Percentiles rank a stretch among this genome's conserved stretches.
Evolutionary conservation across 2,888 invertebrate species (phyloP).

Genomic region (Cremastinae sp.): DNA sequence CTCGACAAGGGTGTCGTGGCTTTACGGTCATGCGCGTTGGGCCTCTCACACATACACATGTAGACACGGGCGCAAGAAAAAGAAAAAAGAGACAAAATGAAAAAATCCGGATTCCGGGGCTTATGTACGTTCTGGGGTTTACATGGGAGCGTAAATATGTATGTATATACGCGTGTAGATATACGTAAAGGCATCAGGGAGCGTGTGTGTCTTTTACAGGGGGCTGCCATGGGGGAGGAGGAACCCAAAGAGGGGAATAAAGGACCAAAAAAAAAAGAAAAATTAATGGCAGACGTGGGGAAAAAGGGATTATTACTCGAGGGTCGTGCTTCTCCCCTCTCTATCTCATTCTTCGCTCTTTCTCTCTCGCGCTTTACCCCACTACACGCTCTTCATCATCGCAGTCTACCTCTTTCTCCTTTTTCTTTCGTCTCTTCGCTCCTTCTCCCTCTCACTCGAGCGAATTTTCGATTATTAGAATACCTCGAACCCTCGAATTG

Average conservation of each 20-base stretch:
- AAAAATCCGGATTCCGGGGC: background rate
- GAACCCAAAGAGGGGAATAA: conserved; percentile 35
- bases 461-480: background rate
- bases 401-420: conserved; percentile 13
- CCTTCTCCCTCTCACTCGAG: background rate
- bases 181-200: background rate
- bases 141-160: background rate
- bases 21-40: conserved; percentile 9
- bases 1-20: conserved; percentile 13
- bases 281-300: conserved; percentile 54
- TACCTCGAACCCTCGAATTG: no score
- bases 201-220: conserved; percentile 7
- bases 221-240: conserved; percentile 42
- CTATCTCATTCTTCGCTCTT: conserved; percentile 33
- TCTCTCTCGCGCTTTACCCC: conserved; percentile 31
- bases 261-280: conserved; percentile 37
- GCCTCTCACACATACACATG: background rate
- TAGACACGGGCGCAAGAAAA: background rate
- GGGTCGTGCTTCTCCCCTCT: conserved; percentile 41
- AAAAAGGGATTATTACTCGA: conserved; percentile 53
- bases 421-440: conserved; percentile 7
- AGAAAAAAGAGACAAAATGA: no score
- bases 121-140: background rate
- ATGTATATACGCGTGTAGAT: background rate
- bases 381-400: conserved; percentile 32